These are phyloP conservation scores for Epinotia demarniana DNA, from an alignment of 2,888 invertebrate species.

Conservation along the genomic window DNA sequence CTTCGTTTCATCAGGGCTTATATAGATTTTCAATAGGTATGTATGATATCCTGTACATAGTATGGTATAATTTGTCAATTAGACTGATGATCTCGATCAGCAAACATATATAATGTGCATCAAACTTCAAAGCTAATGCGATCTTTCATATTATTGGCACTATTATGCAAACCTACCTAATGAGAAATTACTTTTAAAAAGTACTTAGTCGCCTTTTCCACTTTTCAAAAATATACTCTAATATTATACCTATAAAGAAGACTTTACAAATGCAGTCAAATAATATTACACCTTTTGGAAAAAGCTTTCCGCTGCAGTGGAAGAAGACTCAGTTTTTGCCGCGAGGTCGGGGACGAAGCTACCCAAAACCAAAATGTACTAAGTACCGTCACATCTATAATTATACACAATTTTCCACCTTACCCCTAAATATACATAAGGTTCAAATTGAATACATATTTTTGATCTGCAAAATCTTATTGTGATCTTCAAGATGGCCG, in stretches of 20 bases:
- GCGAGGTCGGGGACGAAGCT: not conserved
- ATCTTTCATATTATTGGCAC: not conserved
- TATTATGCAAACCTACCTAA: constrained; percentile 3
- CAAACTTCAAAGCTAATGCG: not conserved
- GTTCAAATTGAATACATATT: not conserved
- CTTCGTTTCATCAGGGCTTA: too few species aligned
- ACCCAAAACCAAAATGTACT: not conserved
- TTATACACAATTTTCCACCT: not conserved
- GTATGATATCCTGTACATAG: too few species aligned
- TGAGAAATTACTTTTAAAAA: not conserved
- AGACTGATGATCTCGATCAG: too few species aligned
- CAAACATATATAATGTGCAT: too few species aligned
- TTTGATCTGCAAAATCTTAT: not conserved
- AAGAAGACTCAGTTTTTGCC: constrained; percentile 14
- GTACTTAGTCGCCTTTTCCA: not conserved
- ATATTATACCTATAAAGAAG: not conserved
- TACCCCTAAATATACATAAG: not conserved
- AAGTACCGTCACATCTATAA: not conserved
- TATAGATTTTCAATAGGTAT: too few species aligned
- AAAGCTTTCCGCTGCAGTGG: not conserved
- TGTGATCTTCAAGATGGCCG: not conserved
- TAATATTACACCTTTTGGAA: not conserved
- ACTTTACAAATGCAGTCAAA: not conserved
- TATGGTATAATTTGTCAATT: too few species aligned
- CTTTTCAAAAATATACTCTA: not conserved